Base-by-base conservation (phyloP, 2,888 invertebrate genomes). In the Ophion ellenae region DNA sequence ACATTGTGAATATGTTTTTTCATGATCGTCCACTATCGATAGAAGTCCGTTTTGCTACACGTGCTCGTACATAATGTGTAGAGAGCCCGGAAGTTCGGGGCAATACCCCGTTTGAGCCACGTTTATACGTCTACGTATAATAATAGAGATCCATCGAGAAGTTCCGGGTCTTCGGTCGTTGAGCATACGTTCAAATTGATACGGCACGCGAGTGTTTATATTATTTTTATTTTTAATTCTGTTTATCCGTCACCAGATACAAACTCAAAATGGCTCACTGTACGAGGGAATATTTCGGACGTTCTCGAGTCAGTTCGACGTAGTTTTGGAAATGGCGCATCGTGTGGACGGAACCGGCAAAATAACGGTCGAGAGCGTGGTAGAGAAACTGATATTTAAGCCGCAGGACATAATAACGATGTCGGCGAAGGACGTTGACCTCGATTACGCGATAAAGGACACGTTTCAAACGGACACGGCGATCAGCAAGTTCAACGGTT, bases 251-350 rank as follows among this genome's bases (percentile, higher is more conserved):
- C 63, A 85, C n/a, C 88, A 95, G 94, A 96, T 98, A 90, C 96
- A 97, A 91, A 97, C 98, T 79, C 96, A 97, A 93, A 97, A 98
- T 90, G 98, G 98, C 88, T 96, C 96, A 90, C 95, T 97, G 81
- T 98, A 97, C 96, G 98, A 98, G 95, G 98, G 98, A 32, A 96
- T 98, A 86, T 97, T 98, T 93, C 96, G 97, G 93, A 98, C 98
- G 61, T 98, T 98, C 94, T 98, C 98, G 89, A 96, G 97, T 90
- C 96, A 97, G 94, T 98, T 98, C 94, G 98, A 98, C 93, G 96
- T 97, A 86, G 98, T 98, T 86, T 94, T 99, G 94, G 98, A 98
- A 94, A 96, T 98, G 95, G 98, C 97, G 69, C 97, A 98, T 93
- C 97, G 97, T 93, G 96, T 97, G 82, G 97, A 97, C 90, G 96